phyloP scores from a whole-genome alignment of 2,888 invertebrate genomes.

The Spisula subtruncata region DNA sequence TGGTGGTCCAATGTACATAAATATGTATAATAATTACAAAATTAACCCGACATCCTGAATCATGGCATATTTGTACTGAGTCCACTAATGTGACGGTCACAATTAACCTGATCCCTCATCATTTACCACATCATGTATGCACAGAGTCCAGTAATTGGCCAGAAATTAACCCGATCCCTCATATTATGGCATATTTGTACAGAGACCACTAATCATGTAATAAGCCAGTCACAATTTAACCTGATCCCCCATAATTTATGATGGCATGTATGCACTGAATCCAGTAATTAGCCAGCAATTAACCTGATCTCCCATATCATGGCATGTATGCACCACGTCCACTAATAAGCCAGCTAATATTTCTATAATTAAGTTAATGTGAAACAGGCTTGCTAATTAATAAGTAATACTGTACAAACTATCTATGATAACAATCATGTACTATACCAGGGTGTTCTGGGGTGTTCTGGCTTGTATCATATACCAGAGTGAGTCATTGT shows the following conservation, averaged over 20 bases:
- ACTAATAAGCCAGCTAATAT: slow-evolving; percentile 31
- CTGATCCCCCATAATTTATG: background rate
- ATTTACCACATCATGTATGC: background rate
- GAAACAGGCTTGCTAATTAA: slow-evolving; percentile 38
- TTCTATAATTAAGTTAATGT: slow-evolving; percentile 41
- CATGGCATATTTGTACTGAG: background rate
- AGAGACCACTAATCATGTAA: background rate
- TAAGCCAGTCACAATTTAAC: slow-evolving; percentile 7
- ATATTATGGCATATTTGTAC: background rate
- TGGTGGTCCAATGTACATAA: background rate
- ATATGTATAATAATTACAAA: background rate
- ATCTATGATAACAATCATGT: background rate
- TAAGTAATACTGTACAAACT: background rate
- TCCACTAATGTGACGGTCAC: background rate
- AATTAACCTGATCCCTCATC: background rate
- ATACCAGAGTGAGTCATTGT: background rate
- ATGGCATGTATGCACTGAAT: background rate
- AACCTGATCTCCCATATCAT: background rate
- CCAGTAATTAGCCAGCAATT: background rate
- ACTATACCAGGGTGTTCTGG: background rate
- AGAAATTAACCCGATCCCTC: background rate
- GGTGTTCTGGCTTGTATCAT: background rate
- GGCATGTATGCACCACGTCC: background rate
- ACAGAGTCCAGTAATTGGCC: background rate
- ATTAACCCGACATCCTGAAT: background rate